Evolutionary conservation across 2,113 vertebrate species (phyloP).

Genomic region (Aegotheles bennettii): DNA sequence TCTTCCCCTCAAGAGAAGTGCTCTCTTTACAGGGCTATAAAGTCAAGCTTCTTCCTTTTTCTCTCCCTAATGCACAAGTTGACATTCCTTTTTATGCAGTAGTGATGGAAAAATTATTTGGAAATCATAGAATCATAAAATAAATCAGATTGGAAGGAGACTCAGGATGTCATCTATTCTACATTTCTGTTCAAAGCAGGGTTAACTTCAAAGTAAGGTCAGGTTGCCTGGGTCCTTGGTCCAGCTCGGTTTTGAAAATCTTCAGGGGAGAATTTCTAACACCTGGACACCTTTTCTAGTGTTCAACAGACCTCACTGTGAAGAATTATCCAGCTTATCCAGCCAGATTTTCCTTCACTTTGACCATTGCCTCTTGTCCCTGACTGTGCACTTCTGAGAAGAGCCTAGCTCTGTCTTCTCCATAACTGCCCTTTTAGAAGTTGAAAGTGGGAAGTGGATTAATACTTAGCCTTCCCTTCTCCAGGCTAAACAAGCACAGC

Average conservation of each 20-base stretch:
- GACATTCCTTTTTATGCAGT: background rate
- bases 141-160: background rate
- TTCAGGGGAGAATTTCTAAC: background rate
- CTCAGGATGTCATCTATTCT: background rate
- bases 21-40: background rate
- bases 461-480: background rate
- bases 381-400: background rate
- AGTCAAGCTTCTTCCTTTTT: background rate
- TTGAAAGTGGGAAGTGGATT: background rate
- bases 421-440: background rate
- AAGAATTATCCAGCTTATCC: background rate
- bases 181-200: background rate
- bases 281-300: background rate
- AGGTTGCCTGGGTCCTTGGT: background rate
- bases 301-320: background rate
- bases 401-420: background rate
- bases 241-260: background rate
- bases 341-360: background rate
- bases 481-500: background rate
- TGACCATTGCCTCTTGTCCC: background rate
- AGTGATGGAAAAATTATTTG: background rate
- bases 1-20: background rate
- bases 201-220: background rate
- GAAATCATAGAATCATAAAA: background rate
- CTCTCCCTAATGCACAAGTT: background rate